Base-by-base conservation (phyloP, 1,140 invertebrate species). In the Tetragonula clypearis region DNA sequence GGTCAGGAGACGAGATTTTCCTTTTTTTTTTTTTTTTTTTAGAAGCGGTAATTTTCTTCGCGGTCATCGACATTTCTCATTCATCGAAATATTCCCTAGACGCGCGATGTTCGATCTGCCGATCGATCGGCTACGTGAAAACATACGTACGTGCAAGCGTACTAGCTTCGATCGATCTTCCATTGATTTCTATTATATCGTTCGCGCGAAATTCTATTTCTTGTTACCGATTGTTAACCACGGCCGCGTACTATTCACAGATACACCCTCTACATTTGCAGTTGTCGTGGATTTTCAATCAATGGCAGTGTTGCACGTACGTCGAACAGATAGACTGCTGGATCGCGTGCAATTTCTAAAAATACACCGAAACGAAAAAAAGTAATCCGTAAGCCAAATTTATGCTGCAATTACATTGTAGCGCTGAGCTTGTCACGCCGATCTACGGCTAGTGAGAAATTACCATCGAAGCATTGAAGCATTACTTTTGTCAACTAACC, bases 1-100 rank as follows among this genome's bases (percentile, higher is more conserved):
- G 89, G 88, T 90, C 89, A 90, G 88, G 79, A 90, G 85, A 87
- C 75, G 86, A 86, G 86, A 90, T 90, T 90, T 90, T 82, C 86
- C 76, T 49, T n/a, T 53, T 56, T 17, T 62, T 30, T 17, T 76
- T 77, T n/a, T n/a, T n/a, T n/a, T n/a, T n/a, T n/a, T n/a, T n/a
- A n/a, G n/a, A n/a, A n/a, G n/a, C 4, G 15, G 26, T 56, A 30
- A 72, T 79, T 84, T 79, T 30, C 35, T 81, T 87, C 35, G 56
- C 86, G 81, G 87, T 85, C 86, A 79, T 90, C 88, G 84, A 89
- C 87, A 41, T 30, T 81, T 88, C 72, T 80, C 84, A 88, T 89
- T 89, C 75, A 84, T 23, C 23, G 35, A 76, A 35, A 71, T 35
- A 11, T 23, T 76, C 23, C 60, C 15, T 72, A 23, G 26, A 56